phyloP scores from a whole-genome alignment of 2,113 vertebrate genomes.

The Origma solitaria region DNA sequence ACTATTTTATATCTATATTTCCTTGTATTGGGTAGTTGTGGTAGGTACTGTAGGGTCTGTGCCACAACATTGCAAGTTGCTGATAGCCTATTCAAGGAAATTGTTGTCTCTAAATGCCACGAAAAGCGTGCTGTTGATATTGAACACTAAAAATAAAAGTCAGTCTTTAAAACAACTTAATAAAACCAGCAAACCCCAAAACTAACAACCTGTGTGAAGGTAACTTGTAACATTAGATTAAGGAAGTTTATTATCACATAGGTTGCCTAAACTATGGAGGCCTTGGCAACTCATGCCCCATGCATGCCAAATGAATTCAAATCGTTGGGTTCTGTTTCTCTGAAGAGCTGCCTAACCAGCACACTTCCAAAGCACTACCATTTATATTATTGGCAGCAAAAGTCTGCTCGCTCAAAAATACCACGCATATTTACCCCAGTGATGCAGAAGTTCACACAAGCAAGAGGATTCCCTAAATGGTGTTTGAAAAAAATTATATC shows the following conservation, averaged over 20 bases:
- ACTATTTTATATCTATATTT: background rate
- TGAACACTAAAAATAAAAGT: background rate
- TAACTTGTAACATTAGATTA: background rate
- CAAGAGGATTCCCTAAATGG: background rate
- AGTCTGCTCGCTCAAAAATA: background rate
- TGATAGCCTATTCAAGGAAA: background rate
- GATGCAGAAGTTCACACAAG: background rate
- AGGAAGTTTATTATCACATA: background rate
- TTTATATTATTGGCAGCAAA: background rate
- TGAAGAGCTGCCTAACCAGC: background rate
- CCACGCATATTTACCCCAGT: background rate
- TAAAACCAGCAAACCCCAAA: background rate
- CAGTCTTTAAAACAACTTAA: background rate
- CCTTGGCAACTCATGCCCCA: background rate
- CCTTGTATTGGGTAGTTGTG: background rate
- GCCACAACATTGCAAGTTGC: background rate
- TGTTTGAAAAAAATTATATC: background rate
- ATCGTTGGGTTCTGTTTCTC: background rate
- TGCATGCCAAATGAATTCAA: background rate
- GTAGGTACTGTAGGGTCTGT: background rate
- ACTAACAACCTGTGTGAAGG: background rate
- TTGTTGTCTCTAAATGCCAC: background rate
- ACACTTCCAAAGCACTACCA: background rate
- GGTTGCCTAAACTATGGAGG: background rate
- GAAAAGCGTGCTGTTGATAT: background rate